Base-by-base conservation (phyloP, 92 coral and sea anemone genomes). In the Zoanthus solanderi region DNA sequence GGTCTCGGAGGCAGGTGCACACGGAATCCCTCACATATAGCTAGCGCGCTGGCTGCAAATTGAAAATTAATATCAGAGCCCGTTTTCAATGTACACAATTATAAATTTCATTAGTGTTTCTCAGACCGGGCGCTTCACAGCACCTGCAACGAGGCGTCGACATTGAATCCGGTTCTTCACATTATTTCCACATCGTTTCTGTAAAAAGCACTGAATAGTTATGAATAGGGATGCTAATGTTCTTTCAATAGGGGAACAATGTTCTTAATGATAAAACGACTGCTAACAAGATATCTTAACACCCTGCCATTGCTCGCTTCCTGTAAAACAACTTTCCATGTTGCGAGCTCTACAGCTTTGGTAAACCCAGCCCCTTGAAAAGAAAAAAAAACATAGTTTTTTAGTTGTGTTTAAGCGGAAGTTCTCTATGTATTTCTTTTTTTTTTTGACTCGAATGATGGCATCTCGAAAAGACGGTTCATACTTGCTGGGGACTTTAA, bases 21-120 rank as follows among this genome's bases (percentile, higher is more conserved):
- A 7, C 47, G 47, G 80, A 91, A 79, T 86, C 87, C 90, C 91
- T 90, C 90, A 85, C 90, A 89, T 87, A 89, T 92, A 90, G 81
- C 83, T 90, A 90, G 91, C 88, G 92, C 90, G 86, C 72, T 84
- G 87, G 88, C 72, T 84, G 87, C 83, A 93, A 84, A 91, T 90
- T 86, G 89, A 89, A 94, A 90, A 93, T 88, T 89, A 88, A 95
- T 90, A 89, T 90, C 93, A 87, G 96, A 88, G 85, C 92, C 92
- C 93, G 75, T 81, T 95, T 95, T 95, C 93, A 95, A 91, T 95
- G 89, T 85, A 93, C 92, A 95, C 98, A 95, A 95, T 91, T 84
- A 94, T 57, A 93, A 95, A 95, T 91, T 95, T 95, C 90, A 95
- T 95, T 95, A 95, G 96, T 83, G 87, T 88, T 83, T 87, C 91